Base-by-base conservation (phyloP, 2,113 vertebrate species). In the Hippocampus guttulatus region DNA sequence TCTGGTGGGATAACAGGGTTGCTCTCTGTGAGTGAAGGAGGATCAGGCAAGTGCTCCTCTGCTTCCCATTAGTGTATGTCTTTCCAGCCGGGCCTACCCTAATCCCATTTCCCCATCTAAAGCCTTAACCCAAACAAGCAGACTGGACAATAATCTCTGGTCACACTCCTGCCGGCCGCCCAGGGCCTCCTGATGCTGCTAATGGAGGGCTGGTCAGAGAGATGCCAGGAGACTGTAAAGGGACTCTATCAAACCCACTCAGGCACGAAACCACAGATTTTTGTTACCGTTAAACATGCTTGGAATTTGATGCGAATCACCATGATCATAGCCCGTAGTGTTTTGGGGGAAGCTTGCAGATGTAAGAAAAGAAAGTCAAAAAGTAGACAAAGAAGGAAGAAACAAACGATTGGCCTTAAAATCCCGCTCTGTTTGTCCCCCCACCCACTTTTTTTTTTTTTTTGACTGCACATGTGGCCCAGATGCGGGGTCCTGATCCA, bases 71-170 rank as follows among this genome's bases (percentile, higher is more conserved):
- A 88, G 84, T 85, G 87, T 81, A 82, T 82, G 85, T 89, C 85
- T 88, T 85, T 87, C 85, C 84, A 90, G 85, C 85, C 85, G 87
- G 87, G 89, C 79, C 87, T 82, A 72, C 85, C 89, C 90, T 92
- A 91, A 92, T 92, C 91, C 91, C 90, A 92, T 91, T 92, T 92
- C 89, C 91, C 84, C 90, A 89, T 89, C 88, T 90, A 90, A 92
- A 92, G 89, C 91, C 87, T 88, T 87, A 92, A 91, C 90, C 88
- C 88, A 92, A 91, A 92, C 89, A 92, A 90, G 86, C 87, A 84
- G 84, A 78, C 87, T 84, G 87, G 89, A 90, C 90, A 89, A 88
- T 90, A 90, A 91, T 92, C 89, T 90, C 82, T 55, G 85, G 88
- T 90, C 87, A 89, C 90, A 90, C 87, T 90, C 89, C 81, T 85